A percentile compares a stretch with the other conserved stretches of the same genome.
phyloP scores from a whole-genome alignment of 2,113 vertebrate species.

The Parotia lawesii region DNA sequence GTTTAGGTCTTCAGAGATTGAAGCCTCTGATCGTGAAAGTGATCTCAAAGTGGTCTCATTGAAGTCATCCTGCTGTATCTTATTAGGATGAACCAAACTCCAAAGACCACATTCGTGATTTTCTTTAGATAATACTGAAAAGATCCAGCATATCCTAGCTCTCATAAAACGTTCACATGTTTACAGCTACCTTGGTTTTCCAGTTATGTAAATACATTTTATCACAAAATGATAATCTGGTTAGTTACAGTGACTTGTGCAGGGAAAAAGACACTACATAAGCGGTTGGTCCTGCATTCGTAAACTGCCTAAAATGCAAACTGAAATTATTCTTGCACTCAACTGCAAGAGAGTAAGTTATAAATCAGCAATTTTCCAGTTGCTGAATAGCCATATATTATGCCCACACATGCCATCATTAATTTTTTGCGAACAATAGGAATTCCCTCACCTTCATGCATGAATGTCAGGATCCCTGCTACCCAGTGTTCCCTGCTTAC shows the following conservation, averaged over 20 bases:
- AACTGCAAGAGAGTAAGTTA: not conserved
- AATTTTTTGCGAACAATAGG: not conserved
- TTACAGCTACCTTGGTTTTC: constrained; percentile 1
- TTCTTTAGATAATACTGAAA: not conserved
- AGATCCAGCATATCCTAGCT: not conserved
- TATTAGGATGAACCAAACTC: not conserved
- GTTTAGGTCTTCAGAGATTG: constrained; percentile 33
- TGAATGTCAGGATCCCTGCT: not conserved
- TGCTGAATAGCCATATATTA: not conserved
- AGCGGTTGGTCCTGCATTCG: not conserved
- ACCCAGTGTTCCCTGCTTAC: not conserved
- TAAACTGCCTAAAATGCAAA: not conserved
- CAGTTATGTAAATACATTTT: not conserved
- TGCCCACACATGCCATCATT: not conserved
- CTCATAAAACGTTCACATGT: not conserved
- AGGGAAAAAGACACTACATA: not conserved
- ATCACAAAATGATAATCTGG: constrained; percentile 24
- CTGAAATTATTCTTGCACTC: not conserved
- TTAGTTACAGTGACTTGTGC: not conserved
- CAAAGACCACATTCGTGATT: not conserved
- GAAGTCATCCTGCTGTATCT: constrained; percentile 13
- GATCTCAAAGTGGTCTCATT: constrained; percentile 45
- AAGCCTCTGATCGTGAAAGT: constrained; percentile 26
- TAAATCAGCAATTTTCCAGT: not conserved
- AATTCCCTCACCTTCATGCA: not conserved